phyloP scores from a whole-genome alignment of 2,888 invertebrate species.

The Ypsolopha scabrella region DNA sequence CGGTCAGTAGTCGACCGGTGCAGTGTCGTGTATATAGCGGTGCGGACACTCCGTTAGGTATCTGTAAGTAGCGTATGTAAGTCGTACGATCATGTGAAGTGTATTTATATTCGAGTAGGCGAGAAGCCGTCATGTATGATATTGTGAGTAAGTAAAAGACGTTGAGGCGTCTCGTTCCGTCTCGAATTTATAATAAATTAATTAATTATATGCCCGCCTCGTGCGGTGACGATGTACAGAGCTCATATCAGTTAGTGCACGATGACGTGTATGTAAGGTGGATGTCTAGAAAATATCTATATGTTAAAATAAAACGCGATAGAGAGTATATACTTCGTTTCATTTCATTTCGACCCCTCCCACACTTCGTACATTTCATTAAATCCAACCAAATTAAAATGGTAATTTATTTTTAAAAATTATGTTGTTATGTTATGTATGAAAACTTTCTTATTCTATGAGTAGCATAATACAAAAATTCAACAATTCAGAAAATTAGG shows the following conservation, averaged over 20 bases:
- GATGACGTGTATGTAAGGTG: constrained; percentile 46
- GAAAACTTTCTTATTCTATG: too few relatives aligned
- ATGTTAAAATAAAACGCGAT: constrained; percentile 63
- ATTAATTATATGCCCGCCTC: neutral
- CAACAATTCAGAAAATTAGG: too few relatives aligned
- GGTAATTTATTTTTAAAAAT: too few relatives aligned
- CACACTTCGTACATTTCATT: too few relatives aligned
- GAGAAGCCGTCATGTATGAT: neutral
- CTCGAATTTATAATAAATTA: constrained; percentile 1
- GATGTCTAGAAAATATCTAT: constrained; percentile 63
- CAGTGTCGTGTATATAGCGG: neutral
- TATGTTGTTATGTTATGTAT: too few relatives aligned
- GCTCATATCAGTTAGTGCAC: constrained; percentile 61
- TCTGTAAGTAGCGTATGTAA: neutral
- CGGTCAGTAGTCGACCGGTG: constrained; percentile 4
- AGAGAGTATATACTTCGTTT: constrained; percentile 34
- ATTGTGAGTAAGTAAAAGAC: neutral
- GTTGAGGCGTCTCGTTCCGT: neutral
- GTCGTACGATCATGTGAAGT: neutral
- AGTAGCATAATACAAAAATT: too few relatives aligned
- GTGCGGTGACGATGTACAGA: constrained; percentile 32
- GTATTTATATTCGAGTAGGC: neutral
- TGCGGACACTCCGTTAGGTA: too few relatives aligned
- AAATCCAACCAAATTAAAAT: too few relatives aligned
- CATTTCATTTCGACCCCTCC: constrained; percentile 18